phyloP scores from a whole-genome alignment of 2,797 vertebrate species.

The Pipistrellus kuhlii region DNA sequence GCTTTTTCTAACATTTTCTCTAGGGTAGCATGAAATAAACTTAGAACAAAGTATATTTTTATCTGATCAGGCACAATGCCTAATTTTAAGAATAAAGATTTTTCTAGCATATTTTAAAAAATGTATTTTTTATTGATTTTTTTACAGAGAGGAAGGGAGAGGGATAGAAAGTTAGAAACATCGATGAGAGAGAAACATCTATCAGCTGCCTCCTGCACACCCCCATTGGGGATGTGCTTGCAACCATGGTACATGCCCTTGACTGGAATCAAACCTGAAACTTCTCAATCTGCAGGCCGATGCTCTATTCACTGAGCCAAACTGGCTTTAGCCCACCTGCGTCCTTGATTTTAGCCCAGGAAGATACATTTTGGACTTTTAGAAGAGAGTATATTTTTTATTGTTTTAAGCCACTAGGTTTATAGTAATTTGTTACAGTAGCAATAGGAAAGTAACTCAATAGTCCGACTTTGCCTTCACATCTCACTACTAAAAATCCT shows the following conservation, averaged over 20 bases:
- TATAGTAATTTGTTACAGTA: neutral
- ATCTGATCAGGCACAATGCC: neutral
- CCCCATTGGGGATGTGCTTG: too few species aligned
- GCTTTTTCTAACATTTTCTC: neutral
- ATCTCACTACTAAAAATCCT: neutral
- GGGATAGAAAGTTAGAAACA: too few species aligned
- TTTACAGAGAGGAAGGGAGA: too few species aligned
- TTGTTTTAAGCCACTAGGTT: neutral
- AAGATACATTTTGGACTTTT: neutral
- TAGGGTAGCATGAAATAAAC: neutral
- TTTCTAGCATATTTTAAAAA: neutral
- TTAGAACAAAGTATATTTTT: constrained; percentile 36
- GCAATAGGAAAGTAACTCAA: neutral
- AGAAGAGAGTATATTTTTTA: neutral
- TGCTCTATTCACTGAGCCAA: too few species aligned
- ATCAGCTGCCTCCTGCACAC: too few species aligned
- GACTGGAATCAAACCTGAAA: too few species aligned
- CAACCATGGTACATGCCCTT: too few species aligned
- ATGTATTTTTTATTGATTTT: too few species aligned
- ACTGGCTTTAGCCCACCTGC: neutral
- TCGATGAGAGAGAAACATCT: too few species aligned
- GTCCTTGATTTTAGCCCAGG: neutral
- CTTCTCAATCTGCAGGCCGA: too few species aligned
- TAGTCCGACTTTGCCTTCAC: neutral
- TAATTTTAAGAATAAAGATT: neutral